A percentile compares a stretch with the other conserved stretches of the same genome.
phyloP scores from a whole-genome alignment of 2,113 vertebrate genomes.

The Neolamprologus cancellatus region DNA sequence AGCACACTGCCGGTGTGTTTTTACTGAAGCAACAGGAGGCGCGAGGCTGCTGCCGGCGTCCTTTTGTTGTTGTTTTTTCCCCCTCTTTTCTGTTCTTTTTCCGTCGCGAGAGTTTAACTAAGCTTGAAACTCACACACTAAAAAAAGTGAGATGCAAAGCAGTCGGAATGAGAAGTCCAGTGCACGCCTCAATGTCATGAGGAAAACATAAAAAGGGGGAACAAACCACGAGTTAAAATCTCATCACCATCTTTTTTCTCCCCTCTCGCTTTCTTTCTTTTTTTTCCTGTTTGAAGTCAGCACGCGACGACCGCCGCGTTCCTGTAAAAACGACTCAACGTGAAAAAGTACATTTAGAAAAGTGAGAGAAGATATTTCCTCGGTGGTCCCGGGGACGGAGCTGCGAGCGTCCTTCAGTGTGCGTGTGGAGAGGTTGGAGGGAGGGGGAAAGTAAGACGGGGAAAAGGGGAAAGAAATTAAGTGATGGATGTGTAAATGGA shows the following conservation, averaged over 20 bases:
- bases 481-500: background rate
- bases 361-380: slow-evolving; percentile 42
- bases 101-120: background rate
- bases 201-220: background rate
- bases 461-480: slow-evolving; percentile 7
- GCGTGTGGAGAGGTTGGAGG: background rate
- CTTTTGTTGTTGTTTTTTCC: background rate
- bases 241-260: slow-evolving; percentile 22
- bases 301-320: background rate
- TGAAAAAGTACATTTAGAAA: slow-evolving; percentile 33
- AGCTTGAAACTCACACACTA: background rate
- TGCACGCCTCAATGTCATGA: slow-evolving; percentile 33
- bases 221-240: slow-evolving; percentile 45
- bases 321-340: slow-evolving; percentile 7
- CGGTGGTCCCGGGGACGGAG: slow-evolving; percentile 26
- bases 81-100: background rate
- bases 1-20: slow-evolving; percentile 50
- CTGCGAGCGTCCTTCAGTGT: background rate
- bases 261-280: background rate
- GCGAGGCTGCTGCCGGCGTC: background rate
- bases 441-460: background rate
- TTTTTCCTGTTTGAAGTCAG: background rate
- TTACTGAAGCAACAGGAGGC: slow-evolving; percentile 59
- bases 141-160: background rate
- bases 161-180: slow-evolving; percentile 8